Evolutionary conservation across 2,113 vertebrate species (phyloP), one percentile per base, ranked within the genome.

Genomic region (Agelaius tricolor): DNA sequence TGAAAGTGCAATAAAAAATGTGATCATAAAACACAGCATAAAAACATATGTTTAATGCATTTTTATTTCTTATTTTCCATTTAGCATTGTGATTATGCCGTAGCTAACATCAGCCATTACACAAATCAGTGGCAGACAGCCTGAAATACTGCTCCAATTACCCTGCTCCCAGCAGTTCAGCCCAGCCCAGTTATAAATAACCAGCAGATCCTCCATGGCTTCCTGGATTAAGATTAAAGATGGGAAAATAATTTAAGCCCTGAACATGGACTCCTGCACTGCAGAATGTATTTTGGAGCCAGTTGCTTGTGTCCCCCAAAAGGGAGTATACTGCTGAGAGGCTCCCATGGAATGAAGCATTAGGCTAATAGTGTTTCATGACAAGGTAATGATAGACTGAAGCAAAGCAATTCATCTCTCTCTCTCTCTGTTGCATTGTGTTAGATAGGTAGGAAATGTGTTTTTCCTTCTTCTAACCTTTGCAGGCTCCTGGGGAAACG

Each of bases 81-180:
- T 95, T 95, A 83, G 76, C 3, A 4, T 69, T 18, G 35, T 74
- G 91, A 91, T 95, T 95, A 94, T 84, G 61, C 86, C 16, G 4
- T 14, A 52, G 78, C 90, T 84, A 96, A 90, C 82, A 89, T 39
- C 82, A 77, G 73, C 91, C 91, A 71, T 97, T 96, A 90, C 88
- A 88, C 84, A 95, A 91, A 95, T 91, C 90, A 77, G 81, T 4
- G 37, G 43, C 74, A 93, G 93, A 37, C 90, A 91, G 54, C 54
- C 90, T 94, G 93, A 96, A 97, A 96, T 93, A 95, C 75, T 83
- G 73, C 83, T 97, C 91, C 95, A 96, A 97, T 97, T 97, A 96
- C 94, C 84, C 63, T 86, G 84, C 82, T 97, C 84, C 84, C 86
- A 90, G 87, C 87, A 93, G 91, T 88, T 91, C 87, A 44, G 75